Conservation (phyloP, 2,888 invertebrate genomes). For the Pollenia labialis region DNA sequence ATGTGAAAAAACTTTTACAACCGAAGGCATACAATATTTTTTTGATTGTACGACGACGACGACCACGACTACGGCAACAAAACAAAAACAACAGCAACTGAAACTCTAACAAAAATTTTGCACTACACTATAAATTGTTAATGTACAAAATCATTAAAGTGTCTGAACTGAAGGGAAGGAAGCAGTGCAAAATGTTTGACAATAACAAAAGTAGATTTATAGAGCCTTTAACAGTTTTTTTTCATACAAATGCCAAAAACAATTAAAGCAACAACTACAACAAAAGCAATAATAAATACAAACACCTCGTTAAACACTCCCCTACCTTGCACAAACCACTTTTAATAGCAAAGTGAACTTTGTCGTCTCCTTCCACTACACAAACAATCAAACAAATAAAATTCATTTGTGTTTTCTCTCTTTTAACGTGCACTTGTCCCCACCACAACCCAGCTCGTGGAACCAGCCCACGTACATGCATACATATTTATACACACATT, state of each 20-base stretch:
- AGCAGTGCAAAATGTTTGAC: neutral
- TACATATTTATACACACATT: neutral
- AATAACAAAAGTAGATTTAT: constrained; percentile 60
- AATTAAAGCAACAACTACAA: constrained; percentile 5
- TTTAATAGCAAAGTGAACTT: neutral
- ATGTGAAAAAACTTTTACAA: constrained; percentile 31
- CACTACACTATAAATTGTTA: constrained; percentile 27
- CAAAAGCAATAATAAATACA: constrained; percentile 1
- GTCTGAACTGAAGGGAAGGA: neutral
- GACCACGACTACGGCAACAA: constrained; percentile 2
- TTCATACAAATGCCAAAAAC: constrained; percentile 34
- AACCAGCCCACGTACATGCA: neutral
- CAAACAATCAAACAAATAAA: neutral
- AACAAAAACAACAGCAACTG: constrained; percentile 28
- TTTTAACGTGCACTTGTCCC: neutral
- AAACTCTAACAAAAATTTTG: constrained; percentile 33
- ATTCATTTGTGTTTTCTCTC: neutral
- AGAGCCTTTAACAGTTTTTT: constrained; percentile 43
- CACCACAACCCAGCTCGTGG: neutral
- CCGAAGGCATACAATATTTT: constrained; percentile 36
- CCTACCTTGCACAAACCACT: neutral
- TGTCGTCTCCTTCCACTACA: neutral
- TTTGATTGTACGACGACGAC: constrained; percentile 3
- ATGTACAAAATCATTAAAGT: constrained; percentile 37
- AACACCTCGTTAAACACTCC: constrained; percentile 23